Percentiles rank a stretch among this genome's conserved stretches.
Conservation (phyloP, 2,797 vertebrate species). For the Melanotaenia trifasciata region DNA sequence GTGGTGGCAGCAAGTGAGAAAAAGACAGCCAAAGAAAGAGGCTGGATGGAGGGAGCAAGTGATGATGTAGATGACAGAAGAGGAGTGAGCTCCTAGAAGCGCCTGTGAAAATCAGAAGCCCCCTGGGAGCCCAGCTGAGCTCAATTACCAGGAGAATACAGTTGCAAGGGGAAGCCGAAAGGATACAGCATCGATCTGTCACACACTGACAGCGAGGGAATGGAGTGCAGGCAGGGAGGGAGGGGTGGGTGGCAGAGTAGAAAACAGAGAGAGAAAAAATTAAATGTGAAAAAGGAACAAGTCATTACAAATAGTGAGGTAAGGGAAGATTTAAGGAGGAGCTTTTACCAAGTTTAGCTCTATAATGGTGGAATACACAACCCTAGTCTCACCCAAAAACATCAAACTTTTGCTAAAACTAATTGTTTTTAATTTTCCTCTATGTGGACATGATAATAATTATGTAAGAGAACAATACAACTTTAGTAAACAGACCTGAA, state of each 20-base stretch:
- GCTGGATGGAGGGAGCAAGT: conserved; percentile 37
- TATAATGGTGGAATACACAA: conserved; percentile 31
- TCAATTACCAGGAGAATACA: conserved; percentile 85
- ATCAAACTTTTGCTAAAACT: no score
- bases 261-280: conserved; percentile 51
- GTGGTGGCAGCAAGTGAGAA: conserved; percentile 28
- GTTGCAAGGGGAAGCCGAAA: conserved; percentile 78
- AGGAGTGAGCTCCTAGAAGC: conserved; percentile 59
- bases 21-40: conserved; percentile 14
- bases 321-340: conserved; percentile 29
- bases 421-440: no score
- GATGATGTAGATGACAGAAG: conserved; percentile 57
- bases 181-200: conserved; percentile 80
- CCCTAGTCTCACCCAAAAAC: background rate
- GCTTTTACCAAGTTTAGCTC: conserved; percentile 25
- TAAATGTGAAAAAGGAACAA: conserved; percentile 58
- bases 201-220: conserved; percentile 68
- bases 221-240: conserved; percentile 37
- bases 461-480: no score
- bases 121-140: conserved; percentile 80
- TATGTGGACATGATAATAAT: no score
- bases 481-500: no score
- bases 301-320: conserved; percentile 49
- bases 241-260: conserved; percentile 40
- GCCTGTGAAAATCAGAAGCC: conserved; percentile 70